phyloP scores from a whole-genome alignment of 2,888 invertebrate genomes.

The Erpobdella octoculata region DNA sequence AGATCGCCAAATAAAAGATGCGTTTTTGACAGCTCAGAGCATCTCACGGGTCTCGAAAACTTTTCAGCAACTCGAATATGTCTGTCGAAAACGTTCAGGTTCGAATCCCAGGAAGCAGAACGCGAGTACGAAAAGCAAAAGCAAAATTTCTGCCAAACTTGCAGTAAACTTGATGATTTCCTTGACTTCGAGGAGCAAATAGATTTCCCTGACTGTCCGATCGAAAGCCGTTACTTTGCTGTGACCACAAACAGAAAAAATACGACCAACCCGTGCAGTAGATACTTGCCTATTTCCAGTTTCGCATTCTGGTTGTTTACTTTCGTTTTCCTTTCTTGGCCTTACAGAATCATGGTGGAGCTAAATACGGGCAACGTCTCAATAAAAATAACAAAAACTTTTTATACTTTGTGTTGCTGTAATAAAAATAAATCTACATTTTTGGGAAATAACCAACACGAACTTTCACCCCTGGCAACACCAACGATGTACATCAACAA shows the following conservation, averaged over 20 bases:
- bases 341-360: slow-evolving; percentile 17
- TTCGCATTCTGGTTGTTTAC: slow-evolving; percentile 14
- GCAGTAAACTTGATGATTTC: slow-evolving; percentile 10
- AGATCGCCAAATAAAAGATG: too few relatives aligned
- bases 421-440: too few relatives aligned
- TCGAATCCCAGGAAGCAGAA: not conserved
- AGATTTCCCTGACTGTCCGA: not conserved
- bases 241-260: not conserved
- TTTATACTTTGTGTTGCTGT: not conserved
- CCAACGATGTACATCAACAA: not conserved
- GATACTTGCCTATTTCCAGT: slow-evolving; percentile 1
- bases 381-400: slow-evolving; percentile 2
- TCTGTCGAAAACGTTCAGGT: slow-evolving; percentile 1
- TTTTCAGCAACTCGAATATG: not conserved
- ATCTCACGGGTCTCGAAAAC: not conserved
- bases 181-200: slow-evolving; percentile 16
- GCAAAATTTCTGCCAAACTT: not conserved
- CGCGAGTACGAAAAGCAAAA: slow-evolving; percentile 17
- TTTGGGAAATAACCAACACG: not conserved
- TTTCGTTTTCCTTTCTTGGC: slow-evolving; percentile 19
- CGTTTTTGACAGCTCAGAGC: not conserved
- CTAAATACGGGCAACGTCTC: not conserved
- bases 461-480: not conserved
- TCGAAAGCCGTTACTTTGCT: not conserved
- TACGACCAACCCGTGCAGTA: not conserved